Conservation (phyloP, 2,888 invertebrate species). For the Conomelus anceps region DNA sequence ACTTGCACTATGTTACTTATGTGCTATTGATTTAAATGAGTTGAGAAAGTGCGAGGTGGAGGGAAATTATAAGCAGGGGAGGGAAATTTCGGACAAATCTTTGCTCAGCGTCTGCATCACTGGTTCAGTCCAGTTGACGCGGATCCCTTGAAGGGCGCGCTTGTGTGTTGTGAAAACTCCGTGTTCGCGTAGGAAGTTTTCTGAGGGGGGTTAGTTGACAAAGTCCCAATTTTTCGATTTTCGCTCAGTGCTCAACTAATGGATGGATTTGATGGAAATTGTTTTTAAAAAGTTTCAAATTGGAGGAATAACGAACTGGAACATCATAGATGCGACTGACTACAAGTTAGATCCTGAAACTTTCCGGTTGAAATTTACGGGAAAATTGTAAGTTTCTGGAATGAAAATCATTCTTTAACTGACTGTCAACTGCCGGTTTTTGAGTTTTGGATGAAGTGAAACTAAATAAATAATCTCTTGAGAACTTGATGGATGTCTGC, state of each 20-base stretch:
- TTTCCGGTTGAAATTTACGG: neutral
- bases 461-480: neutral
- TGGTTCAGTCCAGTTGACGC: neutral
- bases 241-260: neutral
- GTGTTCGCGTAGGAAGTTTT: neutral
- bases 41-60: neutral
- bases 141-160: neutral
- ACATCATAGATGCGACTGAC: too few relatives aligned
- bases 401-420: neutral
- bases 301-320: neutral
- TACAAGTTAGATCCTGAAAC: neutral
- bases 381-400: neutral
- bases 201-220: neutral
- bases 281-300: neutral
- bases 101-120: neutral
- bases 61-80: neutral
- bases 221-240: neutral
- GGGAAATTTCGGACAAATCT: neutral
- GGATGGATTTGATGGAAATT: neutral
- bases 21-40: neutral
- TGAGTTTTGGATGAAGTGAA: neutral
- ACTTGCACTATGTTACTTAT: neutral
- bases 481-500: too few relatives aligned
- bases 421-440: neutral
- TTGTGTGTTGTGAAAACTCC: neutral